Base-by-base conservation (phyloP, 2,113 vertebrate species). In the Epinephelus fuscoguttatus region DNA sequence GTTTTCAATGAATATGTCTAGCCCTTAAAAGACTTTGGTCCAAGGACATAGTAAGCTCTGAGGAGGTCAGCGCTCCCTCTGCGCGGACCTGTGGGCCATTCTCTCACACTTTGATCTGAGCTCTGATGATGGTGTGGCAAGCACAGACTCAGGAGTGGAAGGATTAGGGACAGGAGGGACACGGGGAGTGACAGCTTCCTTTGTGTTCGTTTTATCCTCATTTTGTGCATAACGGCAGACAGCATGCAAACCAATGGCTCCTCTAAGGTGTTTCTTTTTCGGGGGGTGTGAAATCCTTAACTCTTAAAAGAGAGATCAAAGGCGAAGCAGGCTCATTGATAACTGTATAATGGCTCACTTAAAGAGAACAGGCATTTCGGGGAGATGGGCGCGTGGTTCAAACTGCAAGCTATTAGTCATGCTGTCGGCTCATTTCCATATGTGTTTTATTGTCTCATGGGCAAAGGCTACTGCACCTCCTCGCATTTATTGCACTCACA, bases 271-370 rank as follows among this genome's bases (percentile, higher is more conserved):
- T 64, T 79, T 78, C 63, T 84, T 85, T 84, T 77, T 81, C 70
- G 64, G 75, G 64, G 75, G 70, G 70, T 83, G 70, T 71, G 76
- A 87, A 89, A 78, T 75, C 81, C 80, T 91, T 61, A 86, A 87
- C 62, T 61, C 68, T 81, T 85, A 64, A 90, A 71, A 73, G 59
- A 72, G 84, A 89, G 84, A 92, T 94, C 84, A 93, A 92, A 92
- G 89, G 86, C 33, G 72, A 86, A 82, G 73, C 69, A 52, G 82
- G 87, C 82, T 87, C 81, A 81, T 86, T 94, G 92, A 92, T 89
- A 93, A 92, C 85, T 84, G 74, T 84, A 91, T 93, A 93, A 95
- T 90, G 88, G 84, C 88, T 92, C 86, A 87, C 88, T 93, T 91
- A 84, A 79, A 93, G 79, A 75, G 85, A 91, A 88, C 81, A 71